These are phyloP conservation scores for Leguminivora glycinivorella DNA, from an alignment of 1,140 invertebrate genomes.

Conservation along the genomic window DNA sequence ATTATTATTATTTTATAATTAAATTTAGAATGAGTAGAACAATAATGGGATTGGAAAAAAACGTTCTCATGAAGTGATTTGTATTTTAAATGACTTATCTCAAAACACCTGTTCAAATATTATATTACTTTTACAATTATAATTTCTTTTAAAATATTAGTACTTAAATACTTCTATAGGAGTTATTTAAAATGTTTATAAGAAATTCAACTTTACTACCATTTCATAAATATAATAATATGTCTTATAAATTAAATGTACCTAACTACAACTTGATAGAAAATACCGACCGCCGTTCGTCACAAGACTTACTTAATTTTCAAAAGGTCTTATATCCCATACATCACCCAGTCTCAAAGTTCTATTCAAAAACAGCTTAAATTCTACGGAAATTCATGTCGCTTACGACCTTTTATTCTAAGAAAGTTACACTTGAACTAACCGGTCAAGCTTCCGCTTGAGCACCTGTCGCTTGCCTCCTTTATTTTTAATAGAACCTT, in stretches of 20 bases:
- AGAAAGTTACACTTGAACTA: not conserved
- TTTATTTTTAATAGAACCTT: not conserved
- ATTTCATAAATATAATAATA: not conserved
- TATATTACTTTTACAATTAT: too few relatives aligned
- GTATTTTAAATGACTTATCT: too few relatives aligned
- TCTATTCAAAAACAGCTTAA: not conserved
- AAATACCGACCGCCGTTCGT: not conserved
- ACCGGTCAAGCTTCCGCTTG: conserved; percentile 8
- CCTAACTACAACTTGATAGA: not conserved
- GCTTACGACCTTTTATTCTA: not conserved
- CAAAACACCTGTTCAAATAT: too few relatives aligned
- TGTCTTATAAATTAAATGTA: too few relatives aligned
- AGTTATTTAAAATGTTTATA: not conserved
- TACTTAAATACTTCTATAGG: too few relatives aligned
- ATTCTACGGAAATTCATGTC: not conserved
- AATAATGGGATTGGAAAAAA: too few relatives aligned
- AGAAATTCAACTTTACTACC: not conserved
- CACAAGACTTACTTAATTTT: not conserved
- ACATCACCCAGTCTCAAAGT: not conserved
- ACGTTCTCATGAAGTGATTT: too few relatives aligned
- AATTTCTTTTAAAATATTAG: too few relatives aligned
- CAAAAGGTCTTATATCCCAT: not conserved
- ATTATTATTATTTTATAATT: too few relatives aligned
- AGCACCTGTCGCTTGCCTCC: conserved; percentile 4
- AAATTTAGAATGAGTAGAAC: too few relatives aligned